Evolutionary conservation across 1,140 invertebrate genomes (phyloP), one percentile per base, ranked within the genome.

Genomic region (Ceratosolen fusciceps): DNA sequence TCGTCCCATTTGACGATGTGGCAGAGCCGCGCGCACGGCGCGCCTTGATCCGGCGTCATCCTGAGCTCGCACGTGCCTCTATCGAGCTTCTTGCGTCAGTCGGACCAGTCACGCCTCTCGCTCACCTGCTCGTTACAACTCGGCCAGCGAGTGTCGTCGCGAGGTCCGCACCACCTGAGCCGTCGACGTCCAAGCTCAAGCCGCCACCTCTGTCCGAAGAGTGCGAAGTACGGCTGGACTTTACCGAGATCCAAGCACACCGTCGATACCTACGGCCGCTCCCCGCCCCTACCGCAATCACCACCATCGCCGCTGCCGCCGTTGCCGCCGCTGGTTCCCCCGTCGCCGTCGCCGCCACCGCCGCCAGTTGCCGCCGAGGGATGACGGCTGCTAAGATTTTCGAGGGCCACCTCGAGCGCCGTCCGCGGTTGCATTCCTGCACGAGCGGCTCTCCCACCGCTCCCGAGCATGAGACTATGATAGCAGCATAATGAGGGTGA

Each of bases 1-100:
- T 97, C 93, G 24, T 95, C 92, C 93, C 96, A 96, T 91, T 98
- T 98, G 81, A 95, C 91, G 86, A 98, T 94, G 90, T 97, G 95
- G 91, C 96, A 98, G 39, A 97, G 92, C 74, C 96, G 92, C 52
- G 92, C 91, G 78, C 86, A 87, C 43, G 79, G 79, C 39, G 54
- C 21, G 16, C 52, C 62, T 10, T 49, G 26, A 21, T 80, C 71
- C 60, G 29, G 39, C 29, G 58, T 65, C 67, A 68, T 78, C 76
- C 37, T 39, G n/a, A 1, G 3, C n/a, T 12, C 3, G 19, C 12
- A 14, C 49, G 49, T 21, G 19, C 49, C 14, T 16, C 3, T 14
- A 4, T 52, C 5, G 49, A 52, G 14, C 14, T 21, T 47, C 43
- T 47, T 47, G 43, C 43, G 7, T 16, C 43, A 16, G 49, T 21